Evolutionary conservation across 2,797 vertebrate genomes (phyloP), one percentile per base, ranked within the genome.

Genomic region (Yasuhikotakia modesta): DNA sequence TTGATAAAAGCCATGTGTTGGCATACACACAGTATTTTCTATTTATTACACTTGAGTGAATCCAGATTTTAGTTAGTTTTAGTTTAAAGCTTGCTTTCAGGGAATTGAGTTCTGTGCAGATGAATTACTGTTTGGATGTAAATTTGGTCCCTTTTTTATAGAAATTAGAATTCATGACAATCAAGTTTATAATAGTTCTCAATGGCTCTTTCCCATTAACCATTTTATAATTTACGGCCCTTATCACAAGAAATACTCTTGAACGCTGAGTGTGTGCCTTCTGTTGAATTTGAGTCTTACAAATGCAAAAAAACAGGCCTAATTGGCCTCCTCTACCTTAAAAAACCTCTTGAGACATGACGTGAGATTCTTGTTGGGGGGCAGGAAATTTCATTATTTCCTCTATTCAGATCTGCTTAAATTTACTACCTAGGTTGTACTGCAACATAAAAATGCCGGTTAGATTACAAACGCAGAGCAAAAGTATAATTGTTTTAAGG

Each of bases 401-500:
- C 39, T 11, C 10, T 10, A 43, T 43, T 43, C 10, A 72, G 53
- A 22, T 46, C 21, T 57, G 35, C 30, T 48, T 50, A 22, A 55
- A 12, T 52, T 12, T 35, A 10, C 5, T 14, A 57, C 52, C 32
- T n/a, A 39, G 52, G 53, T 52, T 70, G 30, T n/a, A 21, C 30
- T 22, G 21, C n/a, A 19, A 35, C 8, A 21, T 50, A 63, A 48
- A 73, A n/a, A 64, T 64, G 19, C 58, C 58, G 35, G 12, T 58
- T 53, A 35, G 22, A 71, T 16, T 27, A 16, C 32, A 60, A 43
- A 55, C 2, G 35, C 46, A 52, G 21, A 43, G 61, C 32, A 65
- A 65, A 55, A 19, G 19, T 22, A 53, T 75, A 43, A 45, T 53
- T 53, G 61, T 45, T 65, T 73, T 74, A 53, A 52, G 61, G 32